Conservation (phyloP, 2,113 vertebrate genomes). For the Suncus etruscus region DNA sequence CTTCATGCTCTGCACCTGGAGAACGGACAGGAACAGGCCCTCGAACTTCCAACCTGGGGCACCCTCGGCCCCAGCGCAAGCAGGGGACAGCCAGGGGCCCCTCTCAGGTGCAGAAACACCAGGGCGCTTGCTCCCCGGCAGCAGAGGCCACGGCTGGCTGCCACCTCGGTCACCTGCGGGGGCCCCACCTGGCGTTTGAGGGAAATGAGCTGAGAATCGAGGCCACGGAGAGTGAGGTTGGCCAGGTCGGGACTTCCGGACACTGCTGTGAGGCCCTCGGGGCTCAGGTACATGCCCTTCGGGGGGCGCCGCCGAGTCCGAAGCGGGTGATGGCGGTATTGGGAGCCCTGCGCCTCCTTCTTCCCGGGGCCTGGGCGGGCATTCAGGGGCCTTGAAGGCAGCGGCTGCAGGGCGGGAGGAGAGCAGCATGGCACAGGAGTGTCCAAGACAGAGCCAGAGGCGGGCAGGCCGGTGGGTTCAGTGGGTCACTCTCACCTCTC, state of each 20-base stretch:
- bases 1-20: constrained; percentile 94
- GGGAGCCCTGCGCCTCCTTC: constrained; percentile 91
- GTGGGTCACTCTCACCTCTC: constrained; percentile 89
- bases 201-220: constrained; percentile 93
- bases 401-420: constrained; percentile 50
- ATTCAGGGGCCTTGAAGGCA: constrained; percentile 76
- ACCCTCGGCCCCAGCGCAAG: background rate
- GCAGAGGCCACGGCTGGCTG: background rate
- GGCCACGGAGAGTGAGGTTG: constrained; percentile 88
- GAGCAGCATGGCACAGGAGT: background rate
- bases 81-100: no score
- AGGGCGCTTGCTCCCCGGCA: background rate
- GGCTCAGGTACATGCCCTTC: constrained; percentile 95
- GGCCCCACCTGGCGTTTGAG: constrained; percentile 93
- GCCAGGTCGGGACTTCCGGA: constrained; percentile 91
- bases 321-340: constrained; percentile 94
- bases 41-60: background rate
- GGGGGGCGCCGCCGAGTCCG: constrained; percentile 93
- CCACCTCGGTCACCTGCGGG: background rate
- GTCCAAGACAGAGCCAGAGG: background rate
- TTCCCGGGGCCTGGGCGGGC: constrained; percentile 87
- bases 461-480: background rate
- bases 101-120: no score
- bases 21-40: no score
- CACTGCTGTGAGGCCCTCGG: constrained; percentile 90